Base-by-base conservation (phyloP, 1,140 invertebrate species). In the Matsumurasca onukii region DNA sequence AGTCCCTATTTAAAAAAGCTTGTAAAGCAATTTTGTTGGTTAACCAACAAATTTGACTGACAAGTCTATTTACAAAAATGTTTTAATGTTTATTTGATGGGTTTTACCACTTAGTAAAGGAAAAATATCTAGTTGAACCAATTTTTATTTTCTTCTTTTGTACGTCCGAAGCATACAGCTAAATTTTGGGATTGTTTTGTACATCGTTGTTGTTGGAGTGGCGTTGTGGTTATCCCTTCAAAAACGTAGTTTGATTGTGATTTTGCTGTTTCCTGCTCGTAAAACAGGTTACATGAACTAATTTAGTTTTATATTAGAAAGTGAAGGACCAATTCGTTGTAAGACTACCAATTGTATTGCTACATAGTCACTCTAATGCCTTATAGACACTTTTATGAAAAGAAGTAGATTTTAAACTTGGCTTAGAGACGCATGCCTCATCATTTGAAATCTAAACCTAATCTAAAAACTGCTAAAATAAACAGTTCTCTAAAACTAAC, bases 371-470 rank as follows among this genome's bases (percentile, higher is more conserved):
- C 39, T 65, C 30, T 59, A 25, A 65, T 65, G 62, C 62, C 62
- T 65, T 65, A 65, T 65, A 65, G 62, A 65, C 31, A 65, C 31
- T 39, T 45, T 65, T 48, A 65, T 39, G 31, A 45, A 45, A 65
- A 65, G 24, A 45, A 27, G 55, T 59, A 59, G 55, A 27, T 59
- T 5, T 59, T 39, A 59, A 59, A 15, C 55, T 59, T 59, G 13
- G 25, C 15, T 59, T 59, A 24, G 30, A 59, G 13, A 3, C 9
- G 15, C 55, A 29, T 59, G 24, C 55, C 15, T 27, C 55, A 24
- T 13, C 30, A 24, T 59, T 13, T 59, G 30, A 59, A 22, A 24
- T n/a, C 30, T 59, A 3, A 29, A 59, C 15, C 3, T 27, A 59
- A 59, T 22, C 24, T 12, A 5, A 24, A 52, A 13, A 15, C 13